Percentiles rank a stretch among this genome's conserved stretches.
Evolutionary conservation across 92 coral and sea anemone genomes (phyloP).

Genomic region (Phenganax stokvisi): DNA sequence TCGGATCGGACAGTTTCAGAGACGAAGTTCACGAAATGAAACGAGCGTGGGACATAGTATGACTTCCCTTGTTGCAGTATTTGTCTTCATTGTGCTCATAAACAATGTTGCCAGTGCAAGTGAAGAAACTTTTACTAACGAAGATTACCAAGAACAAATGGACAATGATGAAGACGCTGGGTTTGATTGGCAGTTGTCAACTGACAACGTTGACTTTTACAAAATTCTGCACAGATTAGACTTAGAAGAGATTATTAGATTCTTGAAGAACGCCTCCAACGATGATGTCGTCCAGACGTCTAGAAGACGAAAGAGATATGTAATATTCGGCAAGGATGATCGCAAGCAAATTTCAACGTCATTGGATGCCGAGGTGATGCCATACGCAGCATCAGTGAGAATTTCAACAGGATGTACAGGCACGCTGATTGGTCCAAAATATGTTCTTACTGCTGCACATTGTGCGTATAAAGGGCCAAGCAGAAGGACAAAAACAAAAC

Average conservation of each 20-base stretch:
- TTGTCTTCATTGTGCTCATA: neutral
- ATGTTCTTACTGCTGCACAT: slow-evolving; percentile 89
- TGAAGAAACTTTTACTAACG: neutral
- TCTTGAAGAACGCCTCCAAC: slow-evolving; percentile 23
- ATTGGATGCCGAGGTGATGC: slow-evolving; percentile 62
- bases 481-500: slow-evolving; percentile 47
- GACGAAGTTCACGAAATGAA: slow-evolving; percentile 19
- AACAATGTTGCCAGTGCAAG: slow-evolving; percentile 14
- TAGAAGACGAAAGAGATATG: slow-evolving; percentile 6
- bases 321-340: slow-evolving; percentile 57
- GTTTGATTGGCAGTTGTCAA: slow-evolving; percentile 34
- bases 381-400: slow-evolving; percentile 77
- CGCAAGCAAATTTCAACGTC: slow-evolving; percentile 60
- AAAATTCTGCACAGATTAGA: slow-evolving; percentile 1
- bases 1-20: slow-evolving; percentile 4
- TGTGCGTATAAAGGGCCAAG: slow-evolving; percentile 65
- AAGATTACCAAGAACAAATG: slow-evolving; percentile 11
- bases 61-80: neutral
- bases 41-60: neutral
- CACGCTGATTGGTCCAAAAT: slow-evolving; percentile 59
- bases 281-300: neutral
- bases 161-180: slow-evolving; percentile 13
- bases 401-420: slow-evolving; percentile 85
- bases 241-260: slow-evolving; percentile 24
- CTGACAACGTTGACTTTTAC: slow-evolving; percentile 26